Percentiles rank a stretch among this genome's conserved stretches.
Evolutionary conservation across 2,888 invertebrate genomes (phyloP).

Genomic region (Mimumesa dahlbomi): DNA sequence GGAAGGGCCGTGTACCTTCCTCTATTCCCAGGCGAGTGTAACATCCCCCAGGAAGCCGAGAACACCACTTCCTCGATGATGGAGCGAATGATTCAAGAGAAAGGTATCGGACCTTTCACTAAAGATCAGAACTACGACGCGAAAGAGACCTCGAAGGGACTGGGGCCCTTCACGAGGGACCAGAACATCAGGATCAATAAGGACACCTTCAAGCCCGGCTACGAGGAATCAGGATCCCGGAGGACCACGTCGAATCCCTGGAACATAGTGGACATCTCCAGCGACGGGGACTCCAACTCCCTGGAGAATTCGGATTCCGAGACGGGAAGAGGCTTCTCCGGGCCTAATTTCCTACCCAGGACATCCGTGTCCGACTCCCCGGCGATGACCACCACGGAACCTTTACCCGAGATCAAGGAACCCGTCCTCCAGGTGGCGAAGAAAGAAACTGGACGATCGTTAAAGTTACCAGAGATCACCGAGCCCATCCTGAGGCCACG

Average conservation of each 20-base stretch:
- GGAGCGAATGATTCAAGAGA: slow-evolving; percentile 60
- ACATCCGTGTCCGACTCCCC: slow-evolving; percentile 24
- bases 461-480: slow-evolving; percentile 82
- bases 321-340: slow-evolving; percentile 75
- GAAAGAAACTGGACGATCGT: slow-evolving; percentile 75
- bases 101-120: slow-evolving; percentile 74
- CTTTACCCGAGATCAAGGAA: slow-evolving; percentile 85
- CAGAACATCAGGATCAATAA: slow-evolving; percentile 67
- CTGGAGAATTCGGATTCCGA: slow-evolving; percentile 72
- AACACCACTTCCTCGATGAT: slow-evolving; percentile 45
- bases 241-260: slow-evolving; percentile 67
- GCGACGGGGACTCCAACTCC: slow-evolving; percentile 75
- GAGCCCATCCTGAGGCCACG: slow-evolving; percentile 85
- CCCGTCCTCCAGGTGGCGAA: slow-evolving; percentile 84
- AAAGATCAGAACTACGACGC: slow-evolving; percentile 74
- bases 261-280: slow-evolving; percentile 72
- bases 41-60: slow-evolving; percentile 82
- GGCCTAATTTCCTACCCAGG: slow-evolving; percentile 56
- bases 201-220: slow-evolving; percentile 37
- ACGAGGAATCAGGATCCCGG: slow-evolving; percentile 39
- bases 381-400: slow-evolving; percentile 37
- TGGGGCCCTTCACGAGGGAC: slow-evolving; percentile 76
- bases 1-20: slow-evolving; percentile 88
- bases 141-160: slow-evolving; percentile 62
- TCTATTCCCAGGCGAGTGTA: slow-evolving; percentile 90